Evolutionary conservation across 2,888 invertebrate species (phyloP), one percentile per base, ranked within the genome.

Genomic region (Dendrolimus pini): DNA sequence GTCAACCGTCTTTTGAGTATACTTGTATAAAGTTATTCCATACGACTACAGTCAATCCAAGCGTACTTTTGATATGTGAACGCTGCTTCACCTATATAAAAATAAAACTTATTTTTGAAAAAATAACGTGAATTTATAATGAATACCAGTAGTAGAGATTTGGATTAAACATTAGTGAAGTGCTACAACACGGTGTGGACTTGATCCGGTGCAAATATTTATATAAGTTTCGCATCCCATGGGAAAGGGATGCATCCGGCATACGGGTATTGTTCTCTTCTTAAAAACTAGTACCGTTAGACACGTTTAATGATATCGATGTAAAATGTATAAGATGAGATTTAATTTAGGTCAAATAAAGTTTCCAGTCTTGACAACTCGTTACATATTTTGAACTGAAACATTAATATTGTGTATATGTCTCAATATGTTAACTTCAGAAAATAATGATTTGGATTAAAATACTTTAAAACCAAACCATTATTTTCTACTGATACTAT

Each of bases 121-220:
- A 47, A 10, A 47, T 47, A 47, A 47, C 9, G 47, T 47, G 47
- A 8, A 3, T 9, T 9, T 30, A 6, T 6, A 6, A 30, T 30
- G 30, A 30, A 30, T 30, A 30, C 9, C 47, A 7, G 10, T 47
- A 12, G 47, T 47, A 47, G 47, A 12, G 47, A 9, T 47, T 47
- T 12, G 47, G 47, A 47, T 47, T 47, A 47, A 47, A 9, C 47
- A 47, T 47, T 47, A 47, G 47, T 47, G 54, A 57, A 57, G 54
- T 60, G 60, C 61, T 9, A 47, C 47, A 47, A 47, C 47, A 47
- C 47, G 47, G 47, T 47, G 47, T 47, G 47, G 55, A 67, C 60
- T 67, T 61, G 61, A 65, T 68, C 63, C 63, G 58, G 55, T 62
- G 63, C 66, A 67, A 71, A 71, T 67, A 70, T 70, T 69, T 65